These are phyloP conservation scores for Drosophila kurseongensis DNA, from an alignment of 1,140 invertebrate genomes.

Conservation along the genomic window DNA sequence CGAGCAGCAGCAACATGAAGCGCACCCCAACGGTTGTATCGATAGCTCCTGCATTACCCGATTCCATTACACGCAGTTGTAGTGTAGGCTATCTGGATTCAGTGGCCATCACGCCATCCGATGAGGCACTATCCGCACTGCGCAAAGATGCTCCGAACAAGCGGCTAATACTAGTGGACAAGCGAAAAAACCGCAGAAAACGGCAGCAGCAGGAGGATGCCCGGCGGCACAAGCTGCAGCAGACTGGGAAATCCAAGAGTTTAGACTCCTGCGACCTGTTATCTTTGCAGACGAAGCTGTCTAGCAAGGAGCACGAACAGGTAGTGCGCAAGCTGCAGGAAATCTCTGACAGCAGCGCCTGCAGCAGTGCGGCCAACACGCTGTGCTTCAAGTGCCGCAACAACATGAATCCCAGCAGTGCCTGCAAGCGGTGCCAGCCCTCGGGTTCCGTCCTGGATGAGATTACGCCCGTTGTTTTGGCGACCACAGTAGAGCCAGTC, in stretches of 20 bases:
- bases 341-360: constrained; percentile 77
- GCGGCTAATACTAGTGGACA: constrained; percentile 90
- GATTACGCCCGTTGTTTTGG: constrained; percentile 36
- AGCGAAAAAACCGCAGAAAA: constrained; percentile 85
- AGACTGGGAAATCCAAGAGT: constrained; percentile 92
- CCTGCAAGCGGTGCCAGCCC: constrained; percentile 73
- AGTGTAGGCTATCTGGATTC: constrained; percentile 93
- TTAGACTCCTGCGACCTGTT: constrained; percentile 91
- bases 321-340: constrained; percentile 79
- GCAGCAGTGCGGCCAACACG: constrained; percentile 73
- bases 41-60: constrained; percentile 87
- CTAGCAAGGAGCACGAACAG: constrained; percentile 76
- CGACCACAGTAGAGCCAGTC: constrained; percentile 14
- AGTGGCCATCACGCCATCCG: constrained; percentile 90
- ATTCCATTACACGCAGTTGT: constrained; percentile 92
- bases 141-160: constrained; percentile 90
- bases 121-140: constrained; percentile 89
- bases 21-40: constrained; percentile 88
- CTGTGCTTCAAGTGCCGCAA: constrained; percentile 77
- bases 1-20: constrained; percentile 85
- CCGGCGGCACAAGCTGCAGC: constrained; percentile 87
- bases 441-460: constrained; percentile 44
- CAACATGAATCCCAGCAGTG: constrained; percentile 73
- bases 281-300: constrained; percentile 66
- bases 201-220: constrained; percentile 71